Evolutionary conservation across 53 echinoderm and acorn worm genomes (phyloP), one percentile per base, ranked within the genome.

Genomic region (Arbacia lixula): DNA sequence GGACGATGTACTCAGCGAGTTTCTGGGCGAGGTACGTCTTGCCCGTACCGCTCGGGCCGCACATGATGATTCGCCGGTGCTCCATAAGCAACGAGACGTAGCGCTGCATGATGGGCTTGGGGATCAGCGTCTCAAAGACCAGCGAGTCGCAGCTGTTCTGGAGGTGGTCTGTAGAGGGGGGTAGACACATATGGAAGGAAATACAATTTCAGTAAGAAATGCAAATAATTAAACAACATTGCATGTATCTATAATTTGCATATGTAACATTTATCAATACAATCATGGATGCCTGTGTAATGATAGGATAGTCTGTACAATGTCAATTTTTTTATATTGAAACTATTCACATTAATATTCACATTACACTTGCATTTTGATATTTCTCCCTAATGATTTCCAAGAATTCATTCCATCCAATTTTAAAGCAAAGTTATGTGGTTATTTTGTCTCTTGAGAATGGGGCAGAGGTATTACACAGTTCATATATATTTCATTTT

Each of bases 11-110:
- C 36, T 92, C 94, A 6, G 99, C 99, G 42, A 99, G 86, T 76
- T 94, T 94, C 87, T 99, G 99, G 5, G 99, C 99, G 32, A 99
- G 87, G 92, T 90, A 99, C 0, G 99, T 99, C 90, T 99, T 99
- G 8, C 99, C 99, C 1, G 99, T 99, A 11, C 99, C 99, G 68
- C 99, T 99, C 2, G 99, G 99, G 12, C 99, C 99, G 58, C 99
- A 99, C 52, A 99, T 89, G 72, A 99, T 91, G 76, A 99, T 99
- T n/a, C 99, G 79, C 38, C 90, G 80, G 63, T 99, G 99, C 61
- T 99, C 99, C 86, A 99, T 86, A 37, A 99, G 89, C 33, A 99
- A 80, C 0, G 95, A 95, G 54, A 99, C 95, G 36, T 99, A 99
- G 22, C 99, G 76, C 85, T 99, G 99, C 51, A 95, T 90, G 73